Conservation (phyloP, 2,113 vertebrate species). For the Phainopepla nitens region DNA sequence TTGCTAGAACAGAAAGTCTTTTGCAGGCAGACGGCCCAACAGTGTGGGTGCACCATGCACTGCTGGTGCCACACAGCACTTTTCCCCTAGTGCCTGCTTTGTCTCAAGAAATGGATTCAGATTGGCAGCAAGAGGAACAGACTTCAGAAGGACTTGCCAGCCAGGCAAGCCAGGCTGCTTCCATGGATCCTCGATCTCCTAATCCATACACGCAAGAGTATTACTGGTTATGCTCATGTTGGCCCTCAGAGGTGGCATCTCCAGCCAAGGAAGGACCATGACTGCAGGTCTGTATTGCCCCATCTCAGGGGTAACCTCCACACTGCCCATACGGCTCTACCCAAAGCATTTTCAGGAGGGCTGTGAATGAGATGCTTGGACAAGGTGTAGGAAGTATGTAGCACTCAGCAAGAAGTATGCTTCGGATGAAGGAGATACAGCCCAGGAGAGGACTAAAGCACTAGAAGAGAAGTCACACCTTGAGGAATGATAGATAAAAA, state of each 20-base stretch:
- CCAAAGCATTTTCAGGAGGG: background rate
- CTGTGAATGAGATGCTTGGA: background rate
- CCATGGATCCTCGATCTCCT: rapidly evolving
- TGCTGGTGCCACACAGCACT: rapidly evolving
- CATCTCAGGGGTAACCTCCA: background rate
- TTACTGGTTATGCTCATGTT: background rate
- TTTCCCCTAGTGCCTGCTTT: background rate
- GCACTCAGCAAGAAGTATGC: background rate
- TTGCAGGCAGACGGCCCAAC: background rate
- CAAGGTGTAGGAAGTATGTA: background rate
- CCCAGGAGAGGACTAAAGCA: background rate
- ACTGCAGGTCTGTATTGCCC: background rate
- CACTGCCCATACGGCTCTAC: background rate
- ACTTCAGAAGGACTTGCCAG: background rate
- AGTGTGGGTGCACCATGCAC: rapidly evolving
- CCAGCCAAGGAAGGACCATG: rapidly evolving
- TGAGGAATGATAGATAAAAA: background rate
- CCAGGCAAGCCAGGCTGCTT: background rate
- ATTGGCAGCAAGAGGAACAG: background rate
- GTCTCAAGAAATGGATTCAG: background rate
- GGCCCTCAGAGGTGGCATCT: background rate
- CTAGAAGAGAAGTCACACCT: background rate
- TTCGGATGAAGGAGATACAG: background rate
- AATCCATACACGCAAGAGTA: rapidly evolving
- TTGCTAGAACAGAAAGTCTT: background rate